Evolutionary conservation across 37 sponge, comb jelly and placozoan species (phyloP).

Genomic region (Ianthella basta): DNA sequence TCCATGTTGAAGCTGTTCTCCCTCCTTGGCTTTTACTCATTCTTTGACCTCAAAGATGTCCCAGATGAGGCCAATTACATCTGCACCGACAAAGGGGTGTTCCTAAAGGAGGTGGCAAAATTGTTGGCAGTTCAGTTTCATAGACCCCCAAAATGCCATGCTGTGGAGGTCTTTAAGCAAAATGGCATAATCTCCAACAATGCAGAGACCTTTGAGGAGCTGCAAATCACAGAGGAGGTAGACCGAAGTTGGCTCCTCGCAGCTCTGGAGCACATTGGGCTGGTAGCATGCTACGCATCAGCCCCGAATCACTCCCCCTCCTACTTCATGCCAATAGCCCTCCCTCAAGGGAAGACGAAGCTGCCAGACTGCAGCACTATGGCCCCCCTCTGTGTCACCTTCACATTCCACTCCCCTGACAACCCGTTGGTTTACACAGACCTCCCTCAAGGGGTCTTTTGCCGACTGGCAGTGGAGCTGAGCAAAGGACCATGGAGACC

Average conservation of each 20-base stretch:
- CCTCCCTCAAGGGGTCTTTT: slow-evolving; percentile 24
- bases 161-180: not conserved
- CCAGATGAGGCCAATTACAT: not conserved
- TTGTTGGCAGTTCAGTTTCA: slow-evolving; percentile 7
- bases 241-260: not conserved
- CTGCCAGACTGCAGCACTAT: not conserved
- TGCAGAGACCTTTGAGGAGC: not conserved
- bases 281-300: not conserved
- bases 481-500: not conserved
- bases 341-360: not conserved
- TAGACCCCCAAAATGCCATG: not conserved
- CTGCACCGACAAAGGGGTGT: slow-evolving; percentile 11
- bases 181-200: not conserved
- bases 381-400: not conserved
- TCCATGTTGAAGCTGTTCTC: not conserved
- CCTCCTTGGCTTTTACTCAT: not conserved
- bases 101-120: slow-evolving; percentile 18
- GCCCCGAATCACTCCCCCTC: not conserved
- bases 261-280: not conserved
- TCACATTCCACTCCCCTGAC: not conserved
- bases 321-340: slow-evolving; percentile 8
- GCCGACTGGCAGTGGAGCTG: slow-evolving; percentile 11
- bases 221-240: not conserved
- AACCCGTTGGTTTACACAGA: not conserved
- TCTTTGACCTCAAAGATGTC: not conserved